Conservation (phyloP, 53 echinoderm and acorn worm species). For the Luidia sarsii region DNA sequence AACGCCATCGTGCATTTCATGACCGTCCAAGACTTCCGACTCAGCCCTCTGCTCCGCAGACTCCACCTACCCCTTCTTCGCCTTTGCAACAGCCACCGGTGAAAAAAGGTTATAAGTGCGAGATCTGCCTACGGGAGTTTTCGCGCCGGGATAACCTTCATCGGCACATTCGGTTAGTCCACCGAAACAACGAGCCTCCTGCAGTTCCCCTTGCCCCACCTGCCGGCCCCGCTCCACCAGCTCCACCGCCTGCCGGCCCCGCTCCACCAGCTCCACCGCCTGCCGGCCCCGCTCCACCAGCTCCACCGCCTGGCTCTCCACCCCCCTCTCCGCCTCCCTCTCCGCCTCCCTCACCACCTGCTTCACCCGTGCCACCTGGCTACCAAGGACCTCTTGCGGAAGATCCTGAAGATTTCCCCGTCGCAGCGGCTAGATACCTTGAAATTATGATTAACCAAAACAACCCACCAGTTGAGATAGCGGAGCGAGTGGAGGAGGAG, state of each 20-base stretch:
- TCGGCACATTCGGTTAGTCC: neutral
- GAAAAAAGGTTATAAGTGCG: too few relatives aligned
- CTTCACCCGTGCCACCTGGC: neutral
- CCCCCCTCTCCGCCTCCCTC: neutral
- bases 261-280: neutral
- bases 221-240: too few relatives aligned
- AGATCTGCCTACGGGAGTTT: neutral
- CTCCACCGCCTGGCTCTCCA: neutral
- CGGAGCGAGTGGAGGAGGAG: too few relatives aligned
- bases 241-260: too few relatives aligned
- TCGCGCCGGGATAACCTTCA: neutral
- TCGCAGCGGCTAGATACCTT: too few relatives aligned
- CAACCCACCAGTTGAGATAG: too few relatives aligned
- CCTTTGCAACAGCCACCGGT: neutral
- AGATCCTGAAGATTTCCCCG: neutral
- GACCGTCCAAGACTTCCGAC: neutral
- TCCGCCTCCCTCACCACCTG: too few relatives aligned
- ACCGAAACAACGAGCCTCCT: neutral
- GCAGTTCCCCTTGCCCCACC: neutral
- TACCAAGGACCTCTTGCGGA: neutral
- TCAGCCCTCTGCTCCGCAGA: neutral
- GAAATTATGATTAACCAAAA: too few relatives aligned
- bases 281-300: too few relatives aligned
- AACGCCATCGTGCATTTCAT: neutral
- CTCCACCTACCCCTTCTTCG: neutral